Base-by-base conservation (phyloP, 2,797 vertebrate genomes). In the Streptopelia turtur region DNA sequence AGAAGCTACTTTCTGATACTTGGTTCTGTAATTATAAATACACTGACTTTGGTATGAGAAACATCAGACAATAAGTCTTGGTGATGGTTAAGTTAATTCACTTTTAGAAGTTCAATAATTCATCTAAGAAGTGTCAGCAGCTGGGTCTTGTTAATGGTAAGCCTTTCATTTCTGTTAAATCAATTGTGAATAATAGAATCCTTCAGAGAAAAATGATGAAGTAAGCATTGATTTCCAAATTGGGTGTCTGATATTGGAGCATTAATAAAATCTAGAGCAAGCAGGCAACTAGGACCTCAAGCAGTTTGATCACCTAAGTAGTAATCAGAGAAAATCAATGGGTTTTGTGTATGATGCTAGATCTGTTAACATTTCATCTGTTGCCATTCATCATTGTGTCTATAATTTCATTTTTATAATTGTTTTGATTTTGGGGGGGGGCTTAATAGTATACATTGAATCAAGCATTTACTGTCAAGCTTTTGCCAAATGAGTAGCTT, bases 161-260 rank as follows among this genome's bases (percentile, higher is more conserved):
- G 97, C 97, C 98, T 98, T 98, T 98, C 98, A 97, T 98, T 97
- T 96, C 96, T 97, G 97, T 97, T 98, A 98, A 98, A 98, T 98
- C 98, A 98, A 98, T 98, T 98, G 98, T 97, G 96, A 98, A 98
- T 98, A 98, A 98, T 98, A 98, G 98, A 97, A 98, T 97, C 97
- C 98, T 98, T 98, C 94, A 83, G 97, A 98, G 98, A 98, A 97
- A 97, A 97, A 98, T 98, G 98, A 98, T 98, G 98, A 98, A 98
- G 97, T 96, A 98, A 97, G 94, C 98, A 98, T 99, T 97, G 98
- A 99, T 98, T 98, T 97, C 97, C 97, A 98, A 97, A 98, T 94
- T 97, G 98, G 95, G 94, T 97, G 97, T 97, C 97, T 98, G 97
- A 97, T 98, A 95, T 97, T 96, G 92, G 92, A 95, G 92, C 95